Evolutionary conservation across 2,797 vertebrate species (phyloP).

Genomic region (Zenarchopterus dispar): DNA sequence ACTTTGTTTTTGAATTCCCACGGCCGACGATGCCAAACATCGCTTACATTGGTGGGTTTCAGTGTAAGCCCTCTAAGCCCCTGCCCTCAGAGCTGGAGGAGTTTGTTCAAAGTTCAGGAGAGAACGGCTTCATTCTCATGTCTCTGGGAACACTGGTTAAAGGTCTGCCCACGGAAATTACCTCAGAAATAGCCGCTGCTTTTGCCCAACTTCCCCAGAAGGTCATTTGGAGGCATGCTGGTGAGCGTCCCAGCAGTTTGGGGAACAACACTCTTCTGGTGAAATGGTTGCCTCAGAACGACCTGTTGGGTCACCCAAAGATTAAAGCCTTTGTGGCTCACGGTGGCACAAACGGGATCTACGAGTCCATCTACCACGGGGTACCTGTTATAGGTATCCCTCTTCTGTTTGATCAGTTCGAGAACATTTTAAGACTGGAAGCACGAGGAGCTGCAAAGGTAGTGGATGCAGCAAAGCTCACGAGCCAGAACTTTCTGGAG

Average conservation of each 20-base stretch:
- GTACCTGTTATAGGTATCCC: slow-evolving; percentile 77
- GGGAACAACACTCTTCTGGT: slow-evolving; percentile 80
- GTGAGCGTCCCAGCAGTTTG: slow-evolving; percentile 70
- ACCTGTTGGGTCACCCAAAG: slow-evolving; percentile 81
- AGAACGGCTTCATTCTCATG: slow-evolving; percentile 84
- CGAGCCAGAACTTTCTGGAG: slow-evolving; percentile 63
- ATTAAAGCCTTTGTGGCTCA: slow-evolving; percentile 78
- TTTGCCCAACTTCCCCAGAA: slow-evolving; percentile 81
- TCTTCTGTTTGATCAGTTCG: slow-evolving; percentile 80
- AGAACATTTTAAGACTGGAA: slow-evolving; percentile 77
- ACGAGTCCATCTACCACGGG: slow-evolving; percentile 80
- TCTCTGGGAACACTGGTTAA: slow-evolving; percentile 76
- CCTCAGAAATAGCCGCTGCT: slow-evolving; percentile 75
- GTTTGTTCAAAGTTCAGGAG: slow-evolving; percentile 80
- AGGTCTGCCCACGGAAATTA: slow-evolving; percentile 73
- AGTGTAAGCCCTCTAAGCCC: slow-evolving; percentile 75
- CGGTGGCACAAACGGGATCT: slow-evolving; percentile 77
- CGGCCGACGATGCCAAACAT: slow-evolving; percentile 84
- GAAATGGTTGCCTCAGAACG: slow-evolving; percentile 81
- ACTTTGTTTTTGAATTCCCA: slow-evolving; percentile 85
- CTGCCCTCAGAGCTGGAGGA: slow-evolving; percentile 76
- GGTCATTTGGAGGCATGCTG: slow-evolving; percentile 79
- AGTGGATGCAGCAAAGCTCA: slow-evolving; percentile 63
- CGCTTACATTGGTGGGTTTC: slow-evolving; percentile 82
- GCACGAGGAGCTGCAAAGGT: slow-evolving; percentile 69